Evolutionary conservation across 2,888 invertebrate species (phyloP), one percentile per base, ranked within the genome.

Genomic region (Caenorhabditis imperialis): DNA sequence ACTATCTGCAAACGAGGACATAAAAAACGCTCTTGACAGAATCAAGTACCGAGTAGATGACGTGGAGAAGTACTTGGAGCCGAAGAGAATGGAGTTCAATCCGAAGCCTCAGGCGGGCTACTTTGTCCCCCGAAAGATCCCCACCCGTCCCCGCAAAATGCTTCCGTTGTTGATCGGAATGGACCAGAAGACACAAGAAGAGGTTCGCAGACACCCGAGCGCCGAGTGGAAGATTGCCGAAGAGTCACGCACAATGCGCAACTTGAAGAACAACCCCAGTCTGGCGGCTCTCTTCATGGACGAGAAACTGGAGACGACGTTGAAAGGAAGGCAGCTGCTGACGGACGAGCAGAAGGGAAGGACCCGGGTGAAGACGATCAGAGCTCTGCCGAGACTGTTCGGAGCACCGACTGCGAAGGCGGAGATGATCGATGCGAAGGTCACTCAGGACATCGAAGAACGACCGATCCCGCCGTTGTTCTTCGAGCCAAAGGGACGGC

Each of bases 131-230:
- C 51, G 84, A 12, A 80, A 80, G 44, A 70, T 84, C 30, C 84
- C 84, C 27, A 73, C 61, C 22, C 62, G 84, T 20, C 83, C 85
- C 5, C 72, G 85, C 22, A 83, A 83, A 74, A 85, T 85, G 85
- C 60, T 85, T 47, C 85, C 85, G n/a, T 58, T 85, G 8, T 50
- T 84, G n/a, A 78, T 85, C 25, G 85, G 81, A 61, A 53, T 70
- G 3, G 77, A 77, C 55, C 58, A 62, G 14, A 53, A 60, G 12
- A 72, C 77, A 40, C 57, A 47, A 30, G 74, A 65, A 37, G 73
- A 77, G 22, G 37, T 70, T 8, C 22, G 75, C 40, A 37, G 75
- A 55, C 20, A 60, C 45, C 75, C 75, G 16, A 50, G 47, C 18
- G 16, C 25, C 7, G 74, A 73, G 22, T 63, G 76, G 57, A 57